Base-by-base conservation (phyloP, 1,140 invertebrate species). In the Thaumetopoea pityocampa region DNA sequence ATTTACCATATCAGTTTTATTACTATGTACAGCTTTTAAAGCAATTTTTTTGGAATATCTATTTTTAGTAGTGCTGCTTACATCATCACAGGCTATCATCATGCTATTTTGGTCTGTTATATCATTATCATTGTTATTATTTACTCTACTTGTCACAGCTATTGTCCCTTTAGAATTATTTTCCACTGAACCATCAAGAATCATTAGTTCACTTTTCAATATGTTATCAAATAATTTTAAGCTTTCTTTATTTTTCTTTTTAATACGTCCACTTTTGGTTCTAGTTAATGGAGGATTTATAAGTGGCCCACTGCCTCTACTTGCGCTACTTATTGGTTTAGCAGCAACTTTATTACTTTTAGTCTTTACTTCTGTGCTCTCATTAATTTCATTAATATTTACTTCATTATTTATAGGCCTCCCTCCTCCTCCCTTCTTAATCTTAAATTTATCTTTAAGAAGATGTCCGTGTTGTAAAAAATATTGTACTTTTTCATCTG, bases 201-300 rank as follows among this genome's bases (percentile, higher is more conserved):
- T 79, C 30, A 68, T 43, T 5, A 81, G 57, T 65, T 84, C 77
- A 64, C 49, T 67, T 48, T 69, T 70, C 45, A 80, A 55, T 24
- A 79, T 66, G 17, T 71, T 62, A 44, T 73, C 66, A 33, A 66
- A 44, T 3, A 73, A 23, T 43, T 60, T 54, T 5, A 78, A 43
- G 34, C 69, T 48, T 14, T 58, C 43, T 43, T 65, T 73, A 14
- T 27, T 61, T 46, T 67, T 76, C 12, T 53, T 51, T 64, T 51
- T 70, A 10, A 78, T 59, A 8, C 43, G 53, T 2, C 67, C 69
- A 44, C 41, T 62, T 44, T 61, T 67, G 2, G 58, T 42, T 8
- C 73, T 41, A 4, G 68, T 37, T 20, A n/a, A 6, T 1, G 5
- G 7, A 1, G 37, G 28, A 1, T n/a, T n/a, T n/a, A n/a, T n/a